phyloP scores from a whole-genome alignment of 2,113 vertebrate species.

The Cygnus atratus region DNA sequence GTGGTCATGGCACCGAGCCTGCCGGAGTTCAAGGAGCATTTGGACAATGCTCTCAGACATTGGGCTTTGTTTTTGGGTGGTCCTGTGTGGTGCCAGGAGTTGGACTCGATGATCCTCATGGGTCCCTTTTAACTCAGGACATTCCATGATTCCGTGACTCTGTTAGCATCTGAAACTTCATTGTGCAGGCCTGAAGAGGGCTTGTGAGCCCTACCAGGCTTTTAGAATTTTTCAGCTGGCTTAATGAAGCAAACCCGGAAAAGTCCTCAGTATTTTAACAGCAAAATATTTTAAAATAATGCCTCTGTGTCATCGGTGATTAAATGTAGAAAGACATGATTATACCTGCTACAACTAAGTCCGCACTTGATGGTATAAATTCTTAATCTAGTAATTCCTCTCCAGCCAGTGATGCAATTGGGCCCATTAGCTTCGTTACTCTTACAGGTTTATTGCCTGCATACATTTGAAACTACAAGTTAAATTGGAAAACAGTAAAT shows the following conservation, averaged over 20 bases:
- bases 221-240: not conserved
- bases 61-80: too few species aligned
- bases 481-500: not conserved
- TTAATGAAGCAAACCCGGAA: not conserved
- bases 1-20: too few species aligned
- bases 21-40: too few species aligned
- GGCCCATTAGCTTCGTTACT: not conserved
- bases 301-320: not conserved
- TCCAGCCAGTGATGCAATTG: not conserved
- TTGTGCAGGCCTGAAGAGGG: not conserved
- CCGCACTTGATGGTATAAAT: not conserved
- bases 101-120: not conserved
- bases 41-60: too few species aligned
- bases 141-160: not conserved
- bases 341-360: not conserved
- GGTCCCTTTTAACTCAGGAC: not conserved
- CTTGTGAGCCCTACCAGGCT: not conserved
- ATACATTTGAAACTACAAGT: not conserved
- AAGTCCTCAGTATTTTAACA: not conserved
- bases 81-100: not conserved
- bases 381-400: not conserved
- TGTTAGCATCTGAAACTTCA: not conserved
- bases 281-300: not conserved
- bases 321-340: not conserved
- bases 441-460: not conserved